These are phyloP conservation scores for Hemaris fuciformis DNA, from an alignment of 2,888 invertebrate species.

Conservation along the genomic window DNA sequence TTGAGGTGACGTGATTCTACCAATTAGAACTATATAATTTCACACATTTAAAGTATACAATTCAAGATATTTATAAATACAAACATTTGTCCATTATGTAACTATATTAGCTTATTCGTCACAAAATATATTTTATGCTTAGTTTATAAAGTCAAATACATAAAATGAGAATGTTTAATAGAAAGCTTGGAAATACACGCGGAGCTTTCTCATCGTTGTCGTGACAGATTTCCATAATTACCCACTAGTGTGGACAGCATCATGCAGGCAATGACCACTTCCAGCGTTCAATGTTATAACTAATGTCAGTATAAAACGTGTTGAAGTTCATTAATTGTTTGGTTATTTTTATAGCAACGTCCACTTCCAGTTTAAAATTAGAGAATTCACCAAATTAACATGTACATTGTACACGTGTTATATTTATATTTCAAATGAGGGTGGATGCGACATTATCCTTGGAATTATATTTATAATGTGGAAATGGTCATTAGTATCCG, in stretches of 20 bases:
- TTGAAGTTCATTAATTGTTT: not conserved
- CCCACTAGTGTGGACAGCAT: conserved; percentile 16
- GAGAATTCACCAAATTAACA: not conserved
- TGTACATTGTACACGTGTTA: not conserved
- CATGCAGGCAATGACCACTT: not conserved
- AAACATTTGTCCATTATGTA: too few species aligned
- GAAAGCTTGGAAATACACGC: conserved; percentile 13
- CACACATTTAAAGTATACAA: too few species aligned
- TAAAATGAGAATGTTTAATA: not conserved
- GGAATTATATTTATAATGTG: not conserved
- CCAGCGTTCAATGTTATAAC: conserved; percentile 6
- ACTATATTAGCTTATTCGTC: not conserved
- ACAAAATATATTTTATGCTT: not conserved
- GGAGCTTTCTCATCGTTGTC: conserved; percentile 29
- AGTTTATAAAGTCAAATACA: conserved; percentile 2
- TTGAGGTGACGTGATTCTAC: too few species aligned
- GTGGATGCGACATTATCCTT: not conserved
- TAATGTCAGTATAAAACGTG: conserved; percentile 9
- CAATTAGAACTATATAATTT: too few species aligned
- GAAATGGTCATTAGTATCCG: not conserved
- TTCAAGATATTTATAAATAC: too few species aligned
- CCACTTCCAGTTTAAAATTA: not conserved
- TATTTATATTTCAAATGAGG: not conserved
- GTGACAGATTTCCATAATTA: conserved; percentile 34
- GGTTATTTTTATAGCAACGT: not conserved